Evolutionary conservation across 2,113 vertebrate species (phyloP), one percentile per base, ranked within the genome.

Genomic region (Elanoides forficatus): DNA sequence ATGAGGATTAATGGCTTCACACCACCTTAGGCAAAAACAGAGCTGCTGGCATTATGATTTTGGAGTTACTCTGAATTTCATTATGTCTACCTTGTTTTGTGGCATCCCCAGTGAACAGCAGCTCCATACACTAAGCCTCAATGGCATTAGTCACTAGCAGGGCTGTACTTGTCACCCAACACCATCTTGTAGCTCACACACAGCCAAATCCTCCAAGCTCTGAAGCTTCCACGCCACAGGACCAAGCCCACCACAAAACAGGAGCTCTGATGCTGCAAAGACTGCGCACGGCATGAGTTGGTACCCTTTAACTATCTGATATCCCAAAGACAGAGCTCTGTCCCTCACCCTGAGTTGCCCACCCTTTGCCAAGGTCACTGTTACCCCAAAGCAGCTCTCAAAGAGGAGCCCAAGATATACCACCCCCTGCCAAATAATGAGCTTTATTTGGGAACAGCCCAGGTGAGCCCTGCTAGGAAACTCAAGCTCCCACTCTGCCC

Each of bases 211-310:
- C 34, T 52, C 45, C 22, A 22, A 72, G 32, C 21, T 50, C 16
- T 22, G 21, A 50, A 40, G 2, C 9, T 45, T 84, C 36, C 15
- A 15, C 4, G 3, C 11, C 14, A 36, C 18, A 40, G 42, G 20
- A 81, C 32, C 16, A 56, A 93, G 42, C 12, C 27, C 42, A 23
- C 15, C 5, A 9, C 8, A 4, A 19, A 68, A 9, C 10, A 70
- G 16, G 19, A 74, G 36, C 29, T 42, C 53, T 34, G 23, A 26
- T 10, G 17, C 32, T 74, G 32, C 38, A 36, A 13, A 58, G 25
- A 26, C 15, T 9, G 58, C 10, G 4, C 7, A 7, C 1, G 5
- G 40, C 23, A 55, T 2, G 3, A n/a, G 8, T 0, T 66, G 21
- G 8, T 29, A 9, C 26, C 45, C 21, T 40, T 21, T 30, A 38